phyloP scores from a whole-genome alignment of 2,113 vertebrate species.

The Callithrix jacchus region DNA sequence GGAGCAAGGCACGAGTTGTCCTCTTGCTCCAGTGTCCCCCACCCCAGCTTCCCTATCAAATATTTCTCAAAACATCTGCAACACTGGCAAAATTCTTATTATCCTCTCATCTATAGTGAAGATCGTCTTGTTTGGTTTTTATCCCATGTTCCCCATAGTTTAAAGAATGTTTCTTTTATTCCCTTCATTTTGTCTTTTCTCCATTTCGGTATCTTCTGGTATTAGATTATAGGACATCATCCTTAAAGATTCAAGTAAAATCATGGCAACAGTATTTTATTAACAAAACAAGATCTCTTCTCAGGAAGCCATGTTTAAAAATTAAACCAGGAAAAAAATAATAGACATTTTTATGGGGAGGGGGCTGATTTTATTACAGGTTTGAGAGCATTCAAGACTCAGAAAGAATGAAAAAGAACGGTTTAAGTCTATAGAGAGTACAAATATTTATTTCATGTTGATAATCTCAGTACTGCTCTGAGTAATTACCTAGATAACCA shows the following conservation, averaged over 20 bases:
- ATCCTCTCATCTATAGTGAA: background rate
- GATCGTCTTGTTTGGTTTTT: background rate
- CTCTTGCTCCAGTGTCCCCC: too few relatives aligned
- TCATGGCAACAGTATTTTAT: background rate
- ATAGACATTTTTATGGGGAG: background rate
- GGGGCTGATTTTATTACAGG: background rate
- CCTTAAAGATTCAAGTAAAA: conserved; percentile 7
- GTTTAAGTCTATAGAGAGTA: background rate
- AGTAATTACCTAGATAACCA: background rate
- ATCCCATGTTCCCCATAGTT: background rate
- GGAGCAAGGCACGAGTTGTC: background rate
- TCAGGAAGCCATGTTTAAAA: background rate
- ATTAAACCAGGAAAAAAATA: background rate
- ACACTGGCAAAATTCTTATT: background rate
- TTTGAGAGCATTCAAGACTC: background rate
- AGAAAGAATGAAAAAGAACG: background rate
- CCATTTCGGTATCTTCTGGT: conserved; percentile 7
- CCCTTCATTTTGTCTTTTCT: background rate
- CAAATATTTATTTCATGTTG: conserved; percentile 11
- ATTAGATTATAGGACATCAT: background rate
- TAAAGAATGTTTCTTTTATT: background rate
- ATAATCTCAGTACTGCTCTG: background rate
- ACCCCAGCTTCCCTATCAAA: background rate
- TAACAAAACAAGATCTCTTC: conserved; percentile 22
- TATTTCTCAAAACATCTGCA: background rate